Percentiles rank a stretch among this genome's conserved stretches.
Conservation (phyloP, 1,140 invertebrate species). For the Drosophila subobscura region DNA sequence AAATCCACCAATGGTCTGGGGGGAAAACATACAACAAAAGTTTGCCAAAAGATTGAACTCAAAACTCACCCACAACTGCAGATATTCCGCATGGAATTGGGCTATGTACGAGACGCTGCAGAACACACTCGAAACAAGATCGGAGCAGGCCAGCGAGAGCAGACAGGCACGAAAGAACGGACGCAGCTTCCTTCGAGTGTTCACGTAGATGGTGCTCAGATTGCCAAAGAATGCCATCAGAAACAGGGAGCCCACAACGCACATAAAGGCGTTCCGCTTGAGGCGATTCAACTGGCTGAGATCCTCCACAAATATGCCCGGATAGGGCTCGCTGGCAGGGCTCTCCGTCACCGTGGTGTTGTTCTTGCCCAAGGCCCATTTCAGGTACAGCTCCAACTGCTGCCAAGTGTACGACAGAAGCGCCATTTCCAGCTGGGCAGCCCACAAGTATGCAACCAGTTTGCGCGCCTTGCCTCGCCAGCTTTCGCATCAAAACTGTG, state of each 20-base stretch:
- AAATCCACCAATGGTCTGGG: constrained; percentile 82
- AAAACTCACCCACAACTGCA: constrained; percentile 74
- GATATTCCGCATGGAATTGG: constrained; percentile 54
- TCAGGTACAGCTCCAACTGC: constrained; percentile 27
- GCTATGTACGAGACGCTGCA: constrained; percentile 58
- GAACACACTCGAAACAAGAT: constrained; percentile 80
- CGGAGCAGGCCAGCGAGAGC: constrained; percentile 84
- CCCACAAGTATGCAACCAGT: constrained; percentile 45
- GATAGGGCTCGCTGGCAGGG: constrained; percentile 7
- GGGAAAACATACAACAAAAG: neutral
- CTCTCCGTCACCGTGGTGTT: constrained; percentile 17
- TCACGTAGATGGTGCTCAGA: constrained; percentile 65
- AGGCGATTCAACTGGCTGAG: constrained; percentile 36
- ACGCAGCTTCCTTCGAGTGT: constrained; percentile 62
- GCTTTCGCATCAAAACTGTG: constrained; percentile 27
- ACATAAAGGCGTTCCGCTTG: constrained; percentile 37
- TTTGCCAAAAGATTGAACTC: no score
- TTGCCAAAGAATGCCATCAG: constrained; percentile 63
- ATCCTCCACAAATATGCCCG: constrained; percentile 39
- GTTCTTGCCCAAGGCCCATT: constrained; percentile 25
- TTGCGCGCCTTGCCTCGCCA: constrained; percentile 5
- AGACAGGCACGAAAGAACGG: constrained; percentile 82
- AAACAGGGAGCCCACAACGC: constrained; percentile 36
- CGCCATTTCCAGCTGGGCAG: constrained; percentile 32
- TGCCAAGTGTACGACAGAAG: constrained; percentile 39